Base-by-base conservation (phyloP, 2,888 invertebrate genomes). In the Zelleria hepariella region DNA sequence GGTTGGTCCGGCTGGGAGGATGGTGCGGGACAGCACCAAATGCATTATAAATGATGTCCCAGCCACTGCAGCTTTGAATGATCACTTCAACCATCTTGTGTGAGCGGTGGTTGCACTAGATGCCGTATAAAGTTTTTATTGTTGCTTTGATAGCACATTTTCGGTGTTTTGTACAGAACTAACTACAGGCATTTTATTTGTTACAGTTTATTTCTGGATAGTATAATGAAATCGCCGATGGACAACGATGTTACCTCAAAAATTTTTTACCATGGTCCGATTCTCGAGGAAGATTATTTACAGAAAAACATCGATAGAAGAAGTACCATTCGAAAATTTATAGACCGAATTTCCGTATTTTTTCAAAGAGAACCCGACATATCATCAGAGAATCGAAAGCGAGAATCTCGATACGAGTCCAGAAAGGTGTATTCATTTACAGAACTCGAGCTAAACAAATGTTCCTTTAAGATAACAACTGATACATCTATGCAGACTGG, bases 201-300 rank as follows among this genome's bases (percentile, higher is more conserved):
- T 78, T 75, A 24, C 75, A 88, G 87, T 61, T 72, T 88, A 59
- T 73, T 76, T 62, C 70, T 87, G 65, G 77, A 84, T 20, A 63
- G 75, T 10, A 68, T 86, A 18, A 88, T 88, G 87, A 74, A 79
- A 24, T 78, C 82, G 42, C 86, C 86, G n/a, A 68, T 71, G 47
- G 81, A 83, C 8, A 62, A 60, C 0, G 73, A 72, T 1, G 63
- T 66, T 27, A 59, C 59, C 18, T 62, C 69, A 0, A 76, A 70
- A 64, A 63, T 68, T 24, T 62, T 63, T 10, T 73, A 71, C 59
- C 70, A 67, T 1, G 65, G 61, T 23, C 62, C 63, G 58, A 62
- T 67, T 5, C 71, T 72, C 51, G 72, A 73, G 20, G 70, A 69
- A 8, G 71, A 73, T 48, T 60, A 60, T 15, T 62, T 54, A 21